phyloP scores from a whole-genome alignment of 2,888 invertebrate species.

The Meghimatium bilineatum region DNA sequence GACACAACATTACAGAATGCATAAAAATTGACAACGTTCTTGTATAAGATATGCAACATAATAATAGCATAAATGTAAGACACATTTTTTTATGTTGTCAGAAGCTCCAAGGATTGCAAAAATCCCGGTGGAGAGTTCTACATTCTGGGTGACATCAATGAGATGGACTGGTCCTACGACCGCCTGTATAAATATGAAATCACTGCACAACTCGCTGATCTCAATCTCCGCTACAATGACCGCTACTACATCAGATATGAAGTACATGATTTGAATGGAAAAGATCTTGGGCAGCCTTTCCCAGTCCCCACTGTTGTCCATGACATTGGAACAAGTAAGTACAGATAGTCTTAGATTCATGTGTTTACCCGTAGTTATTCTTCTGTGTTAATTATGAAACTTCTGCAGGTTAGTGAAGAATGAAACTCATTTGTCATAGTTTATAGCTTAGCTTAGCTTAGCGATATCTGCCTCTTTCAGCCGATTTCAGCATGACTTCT shows the following conservation, averaged over 20 bases:
- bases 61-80: not conserved
- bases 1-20: not conserved
- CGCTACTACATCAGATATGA: slow-evolving; percentile 44
- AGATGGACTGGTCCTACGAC: slow-evolving; percentile 56
- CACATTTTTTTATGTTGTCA: not conserved
- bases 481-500: too few species aligned
- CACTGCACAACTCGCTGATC: slow-evolving; percentile 47
- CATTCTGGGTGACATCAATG: slow-evolving; percentile 54
- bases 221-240: slow-evolving; percentile 50
- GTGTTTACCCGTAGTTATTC: too few species aligned
- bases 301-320: slow-evolving; percentile 48
- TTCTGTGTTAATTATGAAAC: too few species aligned
- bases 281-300: slow-evolving; percentile 45
- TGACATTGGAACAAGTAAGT: slow-evolving; percentile 47
- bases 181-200: slow-evolving; percentile 56
- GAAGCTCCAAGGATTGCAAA: slow-evolving; percentile 15
- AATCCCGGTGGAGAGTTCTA: slow-evolving; percentile 52
- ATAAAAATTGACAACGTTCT: not conserved
- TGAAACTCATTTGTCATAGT: too few species aligned
- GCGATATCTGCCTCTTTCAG: too few species aligned
- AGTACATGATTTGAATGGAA: slow-evolving; percentile 47
- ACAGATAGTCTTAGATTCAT: not conserved
- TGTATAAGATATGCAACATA: too few species aligned
- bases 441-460: too few species aligned
- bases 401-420: too few species aligned